Conservation (phyloP, 2,113 vertebrate species). For the Coryphaenoides rupestris region DNA sequence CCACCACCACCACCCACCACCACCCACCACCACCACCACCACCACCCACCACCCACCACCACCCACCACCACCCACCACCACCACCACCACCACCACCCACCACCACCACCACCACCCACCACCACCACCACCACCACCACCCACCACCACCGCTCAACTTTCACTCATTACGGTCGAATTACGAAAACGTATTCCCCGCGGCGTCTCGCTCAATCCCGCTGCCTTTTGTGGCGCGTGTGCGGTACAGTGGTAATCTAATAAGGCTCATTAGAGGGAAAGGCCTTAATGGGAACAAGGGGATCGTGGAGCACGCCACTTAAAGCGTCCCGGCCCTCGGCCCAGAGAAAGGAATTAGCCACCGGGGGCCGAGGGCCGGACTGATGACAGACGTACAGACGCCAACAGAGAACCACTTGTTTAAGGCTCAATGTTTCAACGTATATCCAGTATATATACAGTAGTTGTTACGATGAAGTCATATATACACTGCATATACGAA, state of each 20-base stretch:
- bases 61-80: conserved; percentile 46
- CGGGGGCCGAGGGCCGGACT: conserved; percentile 35
- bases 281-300: conserved; percentile 62
- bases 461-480: too few relatives aligned
- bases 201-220: conserved; percentile 64
- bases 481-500: too few relatives aligned
- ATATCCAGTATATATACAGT: too few relatives aligned
- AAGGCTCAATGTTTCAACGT: too few relatives aligned
- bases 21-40: neutral
- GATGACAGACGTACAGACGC: conserved; percentile 54
- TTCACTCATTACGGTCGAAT: conserved; percentile 62
- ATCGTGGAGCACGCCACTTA: conserved; percentile 39
- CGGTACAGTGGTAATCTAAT: conserved; percentile 74
- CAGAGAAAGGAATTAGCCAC: conserved; percentile 56
- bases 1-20: too few relatives aligned
- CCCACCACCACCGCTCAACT: conserved; percentile 59
- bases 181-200: conserved; percentile 69
- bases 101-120: conserved; percentile 60
- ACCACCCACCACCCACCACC: conserved; percentile 44
- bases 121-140: conserved; percentile 56
- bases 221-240: conserved; percentile 65
- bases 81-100: conserved; percentile 51
- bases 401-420: conserved; percentile 10
- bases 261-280: conserved; percentile 67
- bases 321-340: conserved; percentile 46